Base-by-base conservation (phyloP, 2,888 invertebrate genomes). In the Athripsodes cinereus region DNA sequence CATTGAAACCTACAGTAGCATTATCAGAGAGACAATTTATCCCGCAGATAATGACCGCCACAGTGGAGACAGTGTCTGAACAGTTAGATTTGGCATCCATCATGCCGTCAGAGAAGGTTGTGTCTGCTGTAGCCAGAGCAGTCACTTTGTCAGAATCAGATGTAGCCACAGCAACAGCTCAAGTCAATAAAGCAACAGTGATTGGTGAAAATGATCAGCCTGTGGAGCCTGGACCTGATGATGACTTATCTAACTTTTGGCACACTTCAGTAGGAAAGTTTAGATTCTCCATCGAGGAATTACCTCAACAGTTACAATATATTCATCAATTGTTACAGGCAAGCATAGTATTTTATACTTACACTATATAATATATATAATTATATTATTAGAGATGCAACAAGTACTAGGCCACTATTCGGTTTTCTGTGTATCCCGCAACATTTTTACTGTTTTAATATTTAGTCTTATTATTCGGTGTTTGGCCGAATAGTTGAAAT, bases 31-130 rank as follows among this genome's bases (percentile, higher is more conserved):
- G n/a, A 11, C 46, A 46, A 21, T 40, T n/a, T 55, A 49, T 48
- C 31, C 18, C 40, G 58, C 81, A 92, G 92, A 92, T 93, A 70
- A 91, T 93, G 90, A 93, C 94, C 66, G 94, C 94, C 21, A 93
- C 93, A n/a, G 93, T 94, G 68, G 92, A 94, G 79, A 94, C 93
- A 35, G 92, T 94, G 64, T 89, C 90, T 61, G 93, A 93, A 72
- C 90, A 93, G 72, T 78, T 95, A 69, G 96, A 96, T 72, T 82
- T 94, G 70, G 90, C 92, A 46, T 88, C 90, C 46, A 87, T 91
- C 46, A 84, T 95, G 68, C 92, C 95, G 52, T 80, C 86, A 1
- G 90, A 86, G 68, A 81, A 81, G 68, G 82, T 85, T 47, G 83
- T 88, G 62, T 84, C 88, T 34, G 92, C 90, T 22, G 88, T 91